A percentile compares a stretch with the other conserved stretches of the same genome.
Conservation (phyloP, 2,888 invertebrate genomes). For the Oxyteleia sp. region DNA sequence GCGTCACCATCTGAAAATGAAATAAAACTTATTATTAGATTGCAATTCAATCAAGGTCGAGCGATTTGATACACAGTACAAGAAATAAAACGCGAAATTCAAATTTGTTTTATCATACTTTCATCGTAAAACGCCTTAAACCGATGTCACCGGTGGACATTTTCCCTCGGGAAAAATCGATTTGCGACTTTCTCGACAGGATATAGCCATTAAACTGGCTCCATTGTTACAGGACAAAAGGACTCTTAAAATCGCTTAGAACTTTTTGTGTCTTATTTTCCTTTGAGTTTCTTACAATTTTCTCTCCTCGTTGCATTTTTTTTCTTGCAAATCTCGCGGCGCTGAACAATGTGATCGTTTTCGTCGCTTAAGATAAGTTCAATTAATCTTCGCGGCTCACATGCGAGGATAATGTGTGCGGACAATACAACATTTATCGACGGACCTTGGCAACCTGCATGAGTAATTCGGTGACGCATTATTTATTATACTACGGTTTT, state of each 20-base stretch:
- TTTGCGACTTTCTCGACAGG: constrained; percentile 71
- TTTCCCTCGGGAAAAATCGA: constrained; percentile 66
- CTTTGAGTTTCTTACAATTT: constrained; percentile 42
- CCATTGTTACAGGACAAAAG: constrained; percentile 75
- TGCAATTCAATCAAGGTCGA: constrained; percentile 8
- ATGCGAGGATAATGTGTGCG: constrained; percentile 18
- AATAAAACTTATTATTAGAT: constrained; percentile 28
- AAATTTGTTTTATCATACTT: constrained; percentile 49
- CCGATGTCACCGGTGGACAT: constrained; percentile 53
- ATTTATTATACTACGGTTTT: constrained; percentile 55
- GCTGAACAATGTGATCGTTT: constrained; percentile 70
- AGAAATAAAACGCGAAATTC: constrained; percentile 13
- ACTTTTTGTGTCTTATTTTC: constrained; percentile 75
- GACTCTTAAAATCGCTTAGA: constrained; percentile 72
- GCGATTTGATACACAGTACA: constrained; percentile 1
- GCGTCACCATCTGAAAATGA: constrained; percentile 98
- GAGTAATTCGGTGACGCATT: constrained; percentile 44
- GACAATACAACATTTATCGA: constrained; percentile 22
- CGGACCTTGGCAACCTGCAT: constrained; percentile 35
- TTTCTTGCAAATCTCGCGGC: constrained; percentile 51
- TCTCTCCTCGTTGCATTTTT: constrained; percentile 27
- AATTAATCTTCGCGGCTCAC: constrained; percentile 77
- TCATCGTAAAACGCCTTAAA: constrained; percentile 38
- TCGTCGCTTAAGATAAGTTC: constrained; percentile 70
- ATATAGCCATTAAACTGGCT: constrained; percentile 75